phyloP scores from a whole-genome alignment of 2,113 vertebrate genomes.

The Ceratotherium simum region DNA sequence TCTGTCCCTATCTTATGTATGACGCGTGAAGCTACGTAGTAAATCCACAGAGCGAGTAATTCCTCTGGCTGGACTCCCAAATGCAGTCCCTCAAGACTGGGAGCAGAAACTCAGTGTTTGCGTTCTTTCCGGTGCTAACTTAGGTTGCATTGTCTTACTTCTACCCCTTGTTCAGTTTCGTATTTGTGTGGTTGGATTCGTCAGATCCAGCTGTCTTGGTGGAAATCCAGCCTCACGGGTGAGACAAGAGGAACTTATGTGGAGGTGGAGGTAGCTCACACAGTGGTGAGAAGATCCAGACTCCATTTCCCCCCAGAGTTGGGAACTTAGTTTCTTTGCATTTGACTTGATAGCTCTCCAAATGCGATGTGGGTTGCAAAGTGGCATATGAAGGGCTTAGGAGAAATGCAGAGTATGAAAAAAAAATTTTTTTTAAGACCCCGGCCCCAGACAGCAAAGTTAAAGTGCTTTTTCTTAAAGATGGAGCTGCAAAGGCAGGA shows the following conservation, averaged over 20 bases:
- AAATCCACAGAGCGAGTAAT: neutral
- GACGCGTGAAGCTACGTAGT: neutral
- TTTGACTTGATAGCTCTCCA: neutral
- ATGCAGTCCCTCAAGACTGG: neutral
- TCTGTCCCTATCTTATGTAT: neutral
- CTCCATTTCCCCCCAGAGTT: neutral
- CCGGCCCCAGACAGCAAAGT: neutral
- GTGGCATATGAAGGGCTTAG: neutral
- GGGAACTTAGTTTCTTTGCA: neutral
- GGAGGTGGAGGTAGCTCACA: neutral
- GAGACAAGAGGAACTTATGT: neutral
- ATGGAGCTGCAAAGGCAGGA: neutral
- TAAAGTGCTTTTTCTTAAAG: conserved; percentile 36
- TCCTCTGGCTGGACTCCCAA: conserved; percentile 18
- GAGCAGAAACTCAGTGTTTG: neutral
- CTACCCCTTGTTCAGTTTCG: neutral
- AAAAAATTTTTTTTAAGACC: neutral
- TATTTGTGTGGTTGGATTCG: neutral
- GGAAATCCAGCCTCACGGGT: neutral
- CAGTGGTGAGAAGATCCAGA: neutral
- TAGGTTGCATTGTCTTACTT: neutral
- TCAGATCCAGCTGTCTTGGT: neutral
- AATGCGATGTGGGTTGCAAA: neutral
- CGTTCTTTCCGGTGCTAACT: neutral
- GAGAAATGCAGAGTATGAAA: neutral